phyloP scores from a whole-genome alignment of 2,888 invertebrate species.

The Cataglyphis albicans region DNA sequence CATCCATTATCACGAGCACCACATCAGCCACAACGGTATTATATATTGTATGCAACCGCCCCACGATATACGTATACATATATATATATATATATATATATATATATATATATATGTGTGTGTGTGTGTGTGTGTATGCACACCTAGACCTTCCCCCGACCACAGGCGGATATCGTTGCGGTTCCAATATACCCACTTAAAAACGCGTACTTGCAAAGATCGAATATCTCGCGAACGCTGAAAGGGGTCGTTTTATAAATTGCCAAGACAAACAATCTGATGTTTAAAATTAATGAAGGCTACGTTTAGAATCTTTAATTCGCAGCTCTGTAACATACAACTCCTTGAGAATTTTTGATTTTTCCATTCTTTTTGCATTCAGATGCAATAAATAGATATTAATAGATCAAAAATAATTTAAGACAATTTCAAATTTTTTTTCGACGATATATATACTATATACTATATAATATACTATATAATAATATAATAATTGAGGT shows the following conservation, averaged over 20 bases:
- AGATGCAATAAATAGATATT: background rate
- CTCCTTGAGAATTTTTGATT: background rate
- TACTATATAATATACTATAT: too few relatives aligned
- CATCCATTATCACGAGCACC: constrained; percentile 85
- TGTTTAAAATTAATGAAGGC: background rate
- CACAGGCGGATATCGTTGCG: constrained; percentile 50
- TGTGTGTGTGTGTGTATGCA: constrained; percentile 28
- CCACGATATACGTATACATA: constrained; percentile 43
- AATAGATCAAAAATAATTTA: background rate
- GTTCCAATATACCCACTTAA: constrained; percentile 53
- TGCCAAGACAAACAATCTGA: constrained; percentile 2
- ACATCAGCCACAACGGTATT: constrained; percentile 84
- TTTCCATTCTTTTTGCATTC: background rate
- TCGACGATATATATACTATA: background rate
- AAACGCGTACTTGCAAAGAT: constrained; percentile 46
- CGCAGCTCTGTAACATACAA: background rate
- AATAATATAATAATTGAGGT: background rate
- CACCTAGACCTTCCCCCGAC: constrained; percentile 41
- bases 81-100: too few relatives aligned
- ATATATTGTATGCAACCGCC: constrained; percentile 64
- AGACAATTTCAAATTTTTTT: background rate
- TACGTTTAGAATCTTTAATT: constrained; percentile 18
- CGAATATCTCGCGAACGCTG: constrained; percentile 22
- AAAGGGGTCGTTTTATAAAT: constrained; percentile 28
- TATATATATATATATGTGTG: too few relatives aligned